phyloP scores from a whole-genome alignment of 2,797 vertebrate species.

The Pseudomugil gertrudae region DNA sequence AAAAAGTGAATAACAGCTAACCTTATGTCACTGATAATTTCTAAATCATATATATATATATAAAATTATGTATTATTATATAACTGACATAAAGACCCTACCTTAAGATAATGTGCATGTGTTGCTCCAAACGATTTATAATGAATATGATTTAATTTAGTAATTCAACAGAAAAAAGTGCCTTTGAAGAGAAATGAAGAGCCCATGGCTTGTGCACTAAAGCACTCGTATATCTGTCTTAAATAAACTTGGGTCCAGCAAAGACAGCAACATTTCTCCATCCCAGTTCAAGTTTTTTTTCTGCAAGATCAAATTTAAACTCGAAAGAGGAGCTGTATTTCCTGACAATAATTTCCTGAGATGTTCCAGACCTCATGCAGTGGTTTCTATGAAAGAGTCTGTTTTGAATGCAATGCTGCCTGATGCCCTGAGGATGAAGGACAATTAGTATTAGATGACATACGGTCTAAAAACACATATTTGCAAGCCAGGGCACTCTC shows the following conservation, averaged over 20 bases:
- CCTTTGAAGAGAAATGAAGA: constrained; percentile 1
- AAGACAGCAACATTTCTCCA: not conserved
- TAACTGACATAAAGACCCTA: not conserved
- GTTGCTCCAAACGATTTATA: not conserved
- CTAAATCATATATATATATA: not conserved
- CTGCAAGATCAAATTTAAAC: not conserved
- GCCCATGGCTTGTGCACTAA: not conserved
- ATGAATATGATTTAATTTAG: not conserved
- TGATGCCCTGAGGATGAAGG: not conserved
- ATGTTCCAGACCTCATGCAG: not conserved
- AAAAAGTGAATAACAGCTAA: constrained; percentile 5
- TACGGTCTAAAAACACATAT: not conserved
- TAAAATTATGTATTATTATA: no score
- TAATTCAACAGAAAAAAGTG: not conserved
- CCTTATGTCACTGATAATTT: not conserved
- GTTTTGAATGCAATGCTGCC: constrained; percentile 5
- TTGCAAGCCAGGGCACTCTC: not conserved
- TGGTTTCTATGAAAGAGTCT: not conserved
- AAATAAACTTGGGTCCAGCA: no score
- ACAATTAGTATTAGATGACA: not conserved
- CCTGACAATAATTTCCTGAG: not conserved
- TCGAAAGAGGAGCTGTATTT: not conserved
- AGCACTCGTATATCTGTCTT: not conserved
- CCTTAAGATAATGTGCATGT: not conserved
- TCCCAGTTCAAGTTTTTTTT: not conserved